Evolutionary conservation across 53 echinoderm and acorn worm genomes (phyloP), one percentile per base, ranked within the genome.

Genomic region (Paracentrotus lividus): DNA sequence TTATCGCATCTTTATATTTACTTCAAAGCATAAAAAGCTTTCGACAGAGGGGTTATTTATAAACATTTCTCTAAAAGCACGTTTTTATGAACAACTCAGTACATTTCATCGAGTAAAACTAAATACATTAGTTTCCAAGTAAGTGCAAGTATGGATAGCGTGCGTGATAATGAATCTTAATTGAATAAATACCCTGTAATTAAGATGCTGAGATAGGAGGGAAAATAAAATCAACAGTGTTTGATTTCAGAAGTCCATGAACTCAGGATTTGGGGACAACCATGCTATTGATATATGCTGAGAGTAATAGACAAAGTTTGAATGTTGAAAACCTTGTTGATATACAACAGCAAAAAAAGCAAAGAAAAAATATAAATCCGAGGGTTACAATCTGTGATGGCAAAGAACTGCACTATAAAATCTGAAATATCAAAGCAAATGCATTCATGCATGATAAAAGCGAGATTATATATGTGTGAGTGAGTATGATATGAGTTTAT

Each of bases 381-480:
- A 81, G n/a, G n/a, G 47, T 47, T 81, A 45, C 24, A 26, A 47
- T 7, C 26, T 13, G 10, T 26, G 81, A 47, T 24, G 81, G 33
- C 47, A 47, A 47, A 44, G 47, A 45, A n/a, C 81, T 24, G 24
- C 27, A 81, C 12, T 47, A 47, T 81, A 24, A n/a, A n/a, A 42
- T 81, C 81, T 81, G 44, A 42, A 81, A 72, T 45, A n/a, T 81
- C 14, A 47, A 81, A 47, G 24, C 10, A n/a, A 81, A 81, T 45
- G 43, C 44, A 23, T 81, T 47, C 81, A 81, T 81, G 81, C 81
- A 81, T 81, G 81, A 81, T n/a, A 27, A 76, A 81, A 81, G 81
- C 81, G 47, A 81, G 81, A 81, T 81, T 47, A 81, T 45, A 81
- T 42, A 81, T 14, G 81, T 14, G 81, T 81, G 81, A 81, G 81